A percentile compares a stretch with the other conserved stretches of the same genome.
Conservation (phyloP, 2,113 vertebrate species). For the Pimephales promelas region DNA sequence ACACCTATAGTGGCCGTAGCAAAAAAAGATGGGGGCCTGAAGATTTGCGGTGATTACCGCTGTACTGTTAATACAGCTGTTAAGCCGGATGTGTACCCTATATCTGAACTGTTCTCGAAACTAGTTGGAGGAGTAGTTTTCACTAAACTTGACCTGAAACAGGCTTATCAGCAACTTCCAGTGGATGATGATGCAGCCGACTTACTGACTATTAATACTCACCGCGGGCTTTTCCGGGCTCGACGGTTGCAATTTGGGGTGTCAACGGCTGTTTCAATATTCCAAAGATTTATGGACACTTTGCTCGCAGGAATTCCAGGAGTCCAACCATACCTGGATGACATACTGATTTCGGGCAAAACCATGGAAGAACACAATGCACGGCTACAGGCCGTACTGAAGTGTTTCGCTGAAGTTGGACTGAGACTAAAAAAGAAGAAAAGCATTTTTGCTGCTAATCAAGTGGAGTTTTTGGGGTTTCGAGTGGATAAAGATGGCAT, state of each 20-base stretch:
- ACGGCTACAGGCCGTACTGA: no score
- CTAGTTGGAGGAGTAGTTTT: neutral
- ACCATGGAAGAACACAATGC: neutral
- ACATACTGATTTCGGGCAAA: no score
- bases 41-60: no score
- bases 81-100: no score
- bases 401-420: no score
- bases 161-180: conserved; percentile 24
- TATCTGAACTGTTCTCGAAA: conserved; percentile 14
- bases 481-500: no score
- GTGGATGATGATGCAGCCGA: neutral
- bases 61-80: neutral
- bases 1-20: neutral
- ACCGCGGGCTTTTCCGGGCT: neutral
- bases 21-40: conserved; percentile 7
- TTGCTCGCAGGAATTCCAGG: conserved; percentile 12
- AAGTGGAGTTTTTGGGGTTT: no score
- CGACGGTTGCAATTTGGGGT: conserved; percentile 12
- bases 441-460: no score
- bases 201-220: conserved; percentile 18
- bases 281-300: conserved; percentile 7
- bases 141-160: conserved; percentile 20
- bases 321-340: neutral
- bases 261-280: no score
- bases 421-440: no score